Evolutionary conservation across 2,888 invertebrate genomes (phyloP), one percentile per base, ranked within the genome.

Genomic region (Notodonta ziczac): DNA sequence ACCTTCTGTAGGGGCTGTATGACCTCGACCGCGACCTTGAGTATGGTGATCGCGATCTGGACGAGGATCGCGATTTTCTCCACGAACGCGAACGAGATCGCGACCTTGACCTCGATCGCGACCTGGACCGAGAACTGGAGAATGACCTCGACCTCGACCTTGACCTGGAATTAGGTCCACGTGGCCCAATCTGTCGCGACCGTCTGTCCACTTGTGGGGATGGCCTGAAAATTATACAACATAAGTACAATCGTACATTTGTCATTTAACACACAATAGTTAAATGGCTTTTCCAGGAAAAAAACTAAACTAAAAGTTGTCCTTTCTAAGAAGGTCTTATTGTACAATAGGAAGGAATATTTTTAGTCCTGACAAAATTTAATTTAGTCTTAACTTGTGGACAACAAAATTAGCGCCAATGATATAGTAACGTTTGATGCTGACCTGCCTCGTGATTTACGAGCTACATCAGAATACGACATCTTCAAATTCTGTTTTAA

Each of bases 401-500:
- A 24, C 24, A 24, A 24, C 24, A 24, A 24, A 24, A 24, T 24
- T 24, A 24, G 24, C 24, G 2, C 24, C 24, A 24, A 10, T 9
- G 8, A 42, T 42, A 9, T 59, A 24, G 24, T 24, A 24, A 24
- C 24, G 8, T 8, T 16, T 56, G 24, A 54, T 14, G 14, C 69
- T 67, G 78, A 91, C 92, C 88, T 83, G 48, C 74, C 63, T 63
- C 80, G 85, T 14, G 80, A 76, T 77, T 85, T 90, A 9, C 89
- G 84, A 13, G 86, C 86, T 4, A 88, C 88, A 57, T 93, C 93
- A 2, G 93, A 87, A 69, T 93, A 93, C 12, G 86, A 74, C 60
- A 84, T 89, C 73, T 86, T 91, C 63, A 93, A 72, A 69, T 93
- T 93, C 53, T 88, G 83, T 69, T 93, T 93, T 59, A 93, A 72